Evolutionary conservation across 2,888 invertebrate species (phyloP).

Genomic region (Agriopis leucophaearia): DNA sequence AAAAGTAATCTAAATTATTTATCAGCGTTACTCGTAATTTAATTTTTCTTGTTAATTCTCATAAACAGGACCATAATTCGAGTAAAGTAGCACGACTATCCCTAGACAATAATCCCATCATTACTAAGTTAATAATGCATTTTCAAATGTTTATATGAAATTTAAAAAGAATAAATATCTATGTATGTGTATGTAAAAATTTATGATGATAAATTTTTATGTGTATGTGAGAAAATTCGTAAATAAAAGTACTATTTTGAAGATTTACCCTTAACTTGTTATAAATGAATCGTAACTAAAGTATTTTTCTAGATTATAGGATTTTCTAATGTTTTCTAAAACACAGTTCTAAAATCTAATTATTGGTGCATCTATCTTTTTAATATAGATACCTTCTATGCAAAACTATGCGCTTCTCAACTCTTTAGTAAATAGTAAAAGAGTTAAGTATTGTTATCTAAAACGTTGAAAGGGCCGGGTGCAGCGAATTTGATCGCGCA

Average conservation of each 20-base stretch:
- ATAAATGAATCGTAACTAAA: conserved; percentile 34
- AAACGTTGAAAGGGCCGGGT: too few species aligned
- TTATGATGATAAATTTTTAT: conserved; percentile 10
- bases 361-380: conserved; percentile 26
- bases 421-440: too few species aligned
- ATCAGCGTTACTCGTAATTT: background rate
- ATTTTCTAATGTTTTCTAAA: conserved; percentile 39
- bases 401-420: conserved; percentile 6
- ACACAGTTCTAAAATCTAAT: conserved; percentile 22
- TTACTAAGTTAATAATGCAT: conserved; percentile 54
- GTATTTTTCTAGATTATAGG: conserved; percentile 43
- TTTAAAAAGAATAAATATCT: conserved; percentile 28
- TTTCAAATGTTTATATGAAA: conserved; percentile 58
- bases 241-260: conserved; percentile 40
- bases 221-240: conserved; percentile 13
- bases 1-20: background rate
- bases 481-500: too few species aligned
- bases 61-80: conserved; percentile 13
- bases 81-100: conserved; percentile 22
- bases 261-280: conserved; percentile 40
- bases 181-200: conserved; percentile 16
- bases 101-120: conserved; percentile 44
- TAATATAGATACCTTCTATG: conserved; percentile 8
- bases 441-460: too few species aligned
- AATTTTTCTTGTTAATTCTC: background rate